Conservation (phyloP, 2,888 invertebrate genomes). For the Drosophila emarginata region DNA sequence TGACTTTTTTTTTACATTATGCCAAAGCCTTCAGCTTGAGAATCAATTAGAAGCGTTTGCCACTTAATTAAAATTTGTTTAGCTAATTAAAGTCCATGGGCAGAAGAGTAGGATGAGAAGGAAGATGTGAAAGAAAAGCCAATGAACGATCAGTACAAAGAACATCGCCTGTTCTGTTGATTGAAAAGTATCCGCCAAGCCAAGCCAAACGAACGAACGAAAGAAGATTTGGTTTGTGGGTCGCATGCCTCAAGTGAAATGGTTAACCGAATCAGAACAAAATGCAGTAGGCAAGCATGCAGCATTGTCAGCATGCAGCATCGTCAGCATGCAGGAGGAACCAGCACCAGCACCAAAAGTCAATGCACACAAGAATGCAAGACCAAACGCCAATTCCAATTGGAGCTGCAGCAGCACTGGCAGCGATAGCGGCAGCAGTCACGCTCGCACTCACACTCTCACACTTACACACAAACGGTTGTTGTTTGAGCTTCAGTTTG, state of each 20-base stretch:
- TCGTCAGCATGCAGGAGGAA: not conserved
- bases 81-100: constrained; percentile 57
- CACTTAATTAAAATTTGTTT: constrained; percentile 72
- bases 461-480: not conserved
- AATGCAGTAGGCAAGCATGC: constrained; percentile 38
- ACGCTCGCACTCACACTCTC: not conserved
- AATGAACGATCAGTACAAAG: constrained; percentile 67
- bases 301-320: not conserved
- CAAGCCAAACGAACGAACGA: not conserved
- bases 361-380: constrained; percentile 75
- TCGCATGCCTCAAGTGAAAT: constrained; percentile 71
- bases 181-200: constrained; percentile 26
- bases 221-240: constrained; percentile 60
- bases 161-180: constrained; percentile 56
- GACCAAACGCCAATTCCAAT: constrained; percentile 38
- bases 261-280: constrained; percentile 68
- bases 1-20: constrained; percentile 23
- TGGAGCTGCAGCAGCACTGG: constrained; percentile 20
- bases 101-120: constrained; percentile 4
- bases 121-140: constrained; percentile 48
- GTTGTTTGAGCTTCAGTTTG: not conserved
- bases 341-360: constrained; percentile 35
- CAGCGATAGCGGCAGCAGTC: constrained; percentile 14
- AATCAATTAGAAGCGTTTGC: constrained; percentile 65
- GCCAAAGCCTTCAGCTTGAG: constrained; percentile 22